phyloP scores from a whole-genome alignment of 92 coral and sea anemone species.

The Pocillopora meandrina region DNA sequence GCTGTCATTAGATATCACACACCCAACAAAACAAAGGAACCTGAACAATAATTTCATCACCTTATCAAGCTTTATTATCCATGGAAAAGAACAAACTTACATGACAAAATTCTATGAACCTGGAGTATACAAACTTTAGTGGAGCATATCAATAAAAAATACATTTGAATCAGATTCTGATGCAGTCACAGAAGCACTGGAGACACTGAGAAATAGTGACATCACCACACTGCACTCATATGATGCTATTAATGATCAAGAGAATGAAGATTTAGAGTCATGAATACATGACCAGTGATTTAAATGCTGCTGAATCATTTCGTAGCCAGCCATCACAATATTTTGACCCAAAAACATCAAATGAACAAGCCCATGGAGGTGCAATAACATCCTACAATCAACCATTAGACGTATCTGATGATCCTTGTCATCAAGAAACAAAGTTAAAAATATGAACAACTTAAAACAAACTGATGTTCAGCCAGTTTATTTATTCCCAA shows the following conservation, averaged over 20 bases:
- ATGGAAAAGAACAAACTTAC: conserved; percentile 68
- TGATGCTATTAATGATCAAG: conserved; percentile 74
- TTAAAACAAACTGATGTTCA: no score
- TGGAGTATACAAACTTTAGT: conserved; percentile 57
- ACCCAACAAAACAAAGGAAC: no score
- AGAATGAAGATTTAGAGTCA: conserved; percentile 50
- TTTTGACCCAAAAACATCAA: conserved; percentile 44
- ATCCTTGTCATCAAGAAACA: no score
- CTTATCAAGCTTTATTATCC: conserved; percentile 21
- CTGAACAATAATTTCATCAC: background rate
- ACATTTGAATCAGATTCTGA: conserved; percentile 74
- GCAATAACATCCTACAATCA: no score
- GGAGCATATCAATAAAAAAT: conserved; percentile 39
- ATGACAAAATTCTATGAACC: conserved; percentile 68
- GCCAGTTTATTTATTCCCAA: no score
- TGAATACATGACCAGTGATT: conserved; percentile 35
- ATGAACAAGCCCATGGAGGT: no score
- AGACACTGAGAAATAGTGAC: conserved; percentile 61
- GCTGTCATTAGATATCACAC: no score
- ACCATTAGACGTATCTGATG: no score
- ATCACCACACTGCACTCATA: conserved; percentile 34
- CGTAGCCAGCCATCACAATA: conserved; percentile 50
- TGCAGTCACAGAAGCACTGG: conserved; percentile 69
- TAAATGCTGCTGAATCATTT: background rate
- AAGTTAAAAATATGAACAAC: no score